Base-by-base conservation (phyloP, 2,113 vertebrate species). In the Eclectus roratus region DNA sequence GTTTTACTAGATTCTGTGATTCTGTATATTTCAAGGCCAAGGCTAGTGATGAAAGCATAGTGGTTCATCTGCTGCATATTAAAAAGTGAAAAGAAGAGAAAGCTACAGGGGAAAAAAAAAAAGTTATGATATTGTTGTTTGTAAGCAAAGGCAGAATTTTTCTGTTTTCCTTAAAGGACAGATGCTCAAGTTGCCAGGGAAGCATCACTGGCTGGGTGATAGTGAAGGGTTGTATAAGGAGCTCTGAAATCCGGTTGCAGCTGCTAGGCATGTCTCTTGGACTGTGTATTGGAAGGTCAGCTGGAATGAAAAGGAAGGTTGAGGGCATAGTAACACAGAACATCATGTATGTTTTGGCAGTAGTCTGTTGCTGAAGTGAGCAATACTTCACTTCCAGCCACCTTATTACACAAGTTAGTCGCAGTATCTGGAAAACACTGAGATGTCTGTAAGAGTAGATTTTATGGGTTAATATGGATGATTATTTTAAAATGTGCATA, bases 251-350 rank as follows among this genome's bases (percentile, higher is more conserved):
- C 39, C 15, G 20, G 2, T 20, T 68, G 33, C 20, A 65, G 8
- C 53, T 84, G 83, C 49, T 41, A 80, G 64, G 24, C 0, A 0
- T 61, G 64, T 80, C 13, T 65, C 15, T 56, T 1, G 3, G 43
- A 27, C 41, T 31, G 8, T 18, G 18, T 47, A 10, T 29, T 80
- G 21, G 37, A 80, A 61, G 23, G 37, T 61, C 14, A 64, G 33
- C 9, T 35, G 35, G 46, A 61, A 49, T 24, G 49, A 39, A 76
- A 64, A 43, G 11, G 8, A 43, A 5, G 24, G 10, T 20, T 68
- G 52, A 29, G 29, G 25, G 9, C 31, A 14, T 28, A 82, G 35
- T 35, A 66, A 16, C 23, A 39, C 17, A 18, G 2, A 76, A 65
- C 11, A 33, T 39, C 2, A 2, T 28, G 8, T 50, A 2, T 69